phyloP scores from a whole-genome alignment of 2,888 invertebrate species.

The Phrixothrix hirtus region DNA sequence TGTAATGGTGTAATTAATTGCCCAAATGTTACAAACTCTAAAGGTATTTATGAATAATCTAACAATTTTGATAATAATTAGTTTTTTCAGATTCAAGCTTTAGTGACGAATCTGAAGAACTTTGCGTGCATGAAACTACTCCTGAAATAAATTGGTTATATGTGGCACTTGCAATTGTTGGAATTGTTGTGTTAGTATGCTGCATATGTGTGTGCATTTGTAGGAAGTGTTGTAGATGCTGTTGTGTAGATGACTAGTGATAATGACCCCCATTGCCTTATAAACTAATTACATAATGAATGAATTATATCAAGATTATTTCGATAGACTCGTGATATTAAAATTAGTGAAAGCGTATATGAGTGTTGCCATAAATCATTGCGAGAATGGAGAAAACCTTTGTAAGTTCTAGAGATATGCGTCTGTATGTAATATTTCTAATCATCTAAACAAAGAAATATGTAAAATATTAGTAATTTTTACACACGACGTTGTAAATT shows the following conservation, averaged over 20 bases:
- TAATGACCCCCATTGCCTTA: conserved; percentile 24
- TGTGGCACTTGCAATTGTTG: conserved; percentile 46
- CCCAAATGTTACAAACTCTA: conserved; percentile 67
- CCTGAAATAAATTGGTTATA: conserved; percentile 53
- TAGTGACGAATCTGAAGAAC: conserved; percentile 77
- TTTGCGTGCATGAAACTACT: conserved; percentile 59
- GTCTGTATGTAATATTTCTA: conserved; percentile 16
- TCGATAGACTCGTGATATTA: conserved; percentile 30
- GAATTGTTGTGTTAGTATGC: conserved; percentile 44
- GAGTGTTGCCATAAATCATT: conserved; percentile 6
- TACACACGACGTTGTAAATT: conserved; percentile 30
- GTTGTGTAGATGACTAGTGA: conserved; percentile 45
- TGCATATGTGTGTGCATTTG: conserved; percentile 53
- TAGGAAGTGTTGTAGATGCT: conserved; percentile 51
- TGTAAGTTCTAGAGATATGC: conserved; percentile 10
- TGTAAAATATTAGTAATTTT: conserved; percentile 29
- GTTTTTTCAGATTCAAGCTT: conserved; percentile 45
- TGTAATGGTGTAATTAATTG: conserved; percentile 90
- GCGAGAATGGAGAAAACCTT: conserved; percentile 7
- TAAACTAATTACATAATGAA: conserved; percentile 17
- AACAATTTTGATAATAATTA: background rate
- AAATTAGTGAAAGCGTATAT: conserved; percentile 24
- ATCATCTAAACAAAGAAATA: conserved; percentile 15
- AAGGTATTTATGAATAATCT: conserved; percentile 48
- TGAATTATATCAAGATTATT: conserved; percentile 14